Evolutionary conservation across 1,140 invertebrate genomes (phyloP), one percentile per base, ranked within the genome.

Genomic region (Armadillidium nasatum): DNA sequence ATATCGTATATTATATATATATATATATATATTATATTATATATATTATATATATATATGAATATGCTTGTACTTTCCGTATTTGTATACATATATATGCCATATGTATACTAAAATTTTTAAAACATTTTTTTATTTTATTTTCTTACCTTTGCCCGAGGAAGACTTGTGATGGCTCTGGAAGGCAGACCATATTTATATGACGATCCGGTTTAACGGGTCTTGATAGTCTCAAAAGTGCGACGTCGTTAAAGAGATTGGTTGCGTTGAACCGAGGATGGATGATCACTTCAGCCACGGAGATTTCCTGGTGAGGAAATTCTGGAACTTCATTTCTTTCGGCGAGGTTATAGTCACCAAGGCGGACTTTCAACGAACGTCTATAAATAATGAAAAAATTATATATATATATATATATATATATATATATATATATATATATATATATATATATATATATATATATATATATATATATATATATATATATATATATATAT

Each of bases 141-240:
- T 11, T 19, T 10, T 7, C 66, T 70, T 0, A 75, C 74, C 84
- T 79, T 4, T 76, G 71, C 9, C 75, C 73, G 22, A 87, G 87
- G 77, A 90, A 91, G 11, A 81, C 81, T 3, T 87, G 83, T 21
- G 83, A 83, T 85, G 81, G 10, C 86, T 83, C 9, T 91, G 90
- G 21, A 92, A 54, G 6, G 45, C 72, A 21, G 44, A 60, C 11
- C 13, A 7, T 54, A 60, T 73, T 46, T 9, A 23, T 21, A 23
- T 50, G 45, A 23, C 4, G 44, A 13, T 21, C 21, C 44, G 10
- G 13, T 44, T 60, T 73, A 60, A 73, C 19, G 44, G 72, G 72
- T 44, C 67, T 46, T 15, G 44, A 44, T 4, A 73, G 72, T 7
- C n/a, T 21, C 46, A 73, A 60, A 4, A 73, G 72, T 0, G 72